phyloP scores from a whole-genome alignment of 2,113 vertebrate species.

The Sturnus vulgaris region DNA sequence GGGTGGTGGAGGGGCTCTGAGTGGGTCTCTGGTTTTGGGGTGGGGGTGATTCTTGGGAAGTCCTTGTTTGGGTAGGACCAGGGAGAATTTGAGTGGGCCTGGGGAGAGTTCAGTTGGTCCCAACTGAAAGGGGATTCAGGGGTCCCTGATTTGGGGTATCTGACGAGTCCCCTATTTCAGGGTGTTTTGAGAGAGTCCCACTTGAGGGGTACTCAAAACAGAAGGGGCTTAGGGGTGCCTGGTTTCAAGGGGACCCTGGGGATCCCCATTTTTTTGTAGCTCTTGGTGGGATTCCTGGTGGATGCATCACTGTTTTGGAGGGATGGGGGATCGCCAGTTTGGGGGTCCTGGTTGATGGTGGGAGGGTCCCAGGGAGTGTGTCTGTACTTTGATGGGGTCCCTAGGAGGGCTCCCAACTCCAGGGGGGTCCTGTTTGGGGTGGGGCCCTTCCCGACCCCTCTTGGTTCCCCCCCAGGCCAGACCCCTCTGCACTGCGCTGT shows the following conservation, averaged over 20 bases:
- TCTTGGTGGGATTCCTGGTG: background rate
- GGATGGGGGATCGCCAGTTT: background rate
- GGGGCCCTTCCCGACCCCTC: background rate
- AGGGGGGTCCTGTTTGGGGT: background rate
- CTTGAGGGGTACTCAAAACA: background rate
- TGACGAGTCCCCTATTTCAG: background rate
- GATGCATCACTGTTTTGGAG: background rate
- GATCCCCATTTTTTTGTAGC: background rate
- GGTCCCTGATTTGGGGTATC: background rate
- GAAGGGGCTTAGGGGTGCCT: background rate
- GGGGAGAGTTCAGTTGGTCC: background rate
- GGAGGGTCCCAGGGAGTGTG: background rate
- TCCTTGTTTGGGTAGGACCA: background rate
- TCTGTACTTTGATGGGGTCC: background rate
- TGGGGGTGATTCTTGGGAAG: background rate
- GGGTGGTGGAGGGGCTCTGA: background rate
- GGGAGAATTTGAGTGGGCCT: background rate
- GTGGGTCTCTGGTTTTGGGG: background rate
- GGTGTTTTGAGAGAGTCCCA: background rate
- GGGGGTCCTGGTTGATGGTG: background rate
- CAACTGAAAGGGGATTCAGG: too few relatives aligned
- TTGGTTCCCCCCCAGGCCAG: background rate
- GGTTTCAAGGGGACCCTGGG: background rate
- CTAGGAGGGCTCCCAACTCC: background rate
- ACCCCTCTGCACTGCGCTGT: background rate